A percentile compares a stretch with the other conserved stretches of the same genome.
Evolutionary conservation across 1,140 invertebrate genomes (phyloP).

Genomic region (Capitella teleta): DNA sequence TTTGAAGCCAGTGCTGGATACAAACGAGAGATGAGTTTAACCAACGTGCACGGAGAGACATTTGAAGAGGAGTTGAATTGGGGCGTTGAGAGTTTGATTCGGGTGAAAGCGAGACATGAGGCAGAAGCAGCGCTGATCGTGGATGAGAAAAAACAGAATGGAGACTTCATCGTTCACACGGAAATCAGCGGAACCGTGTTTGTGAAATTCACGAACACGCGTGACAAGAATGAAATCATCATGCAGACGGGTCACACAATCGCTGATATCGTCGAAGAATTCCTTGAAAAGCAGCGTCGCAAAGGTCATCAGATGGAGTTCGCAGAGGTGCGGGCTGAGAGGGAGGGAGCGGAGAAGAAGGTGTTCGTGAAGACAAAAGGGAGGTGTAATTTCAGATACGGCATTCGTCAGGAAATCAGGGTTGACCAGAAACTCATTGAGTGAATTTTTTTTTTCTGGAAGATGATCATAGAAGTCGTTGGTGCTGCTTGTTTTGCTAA

Average conservation of each 20-base stretch:
- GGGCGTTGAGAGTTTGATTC: constrained; percentile 44
- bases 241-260: constrained; percentile 14
- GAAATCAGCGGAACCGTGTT: constrained; percentile 34
- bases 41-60: constrained; percentile 38
- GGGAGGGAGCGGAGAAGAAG: too few species aligned
- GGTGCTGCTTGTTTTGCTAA: too few species aligned
- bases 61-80: constrained; percentile 42
- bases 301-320: neutral
- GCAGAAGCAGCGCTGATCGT: constrained; percentile 43
- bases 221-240: constrained; percentile 38
- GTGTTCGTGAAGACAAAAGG: constrained; percentile 2
- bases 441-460: too few species aligned
- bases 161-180: constrained; percentile 33
- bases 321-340: neutral
- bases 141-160: constrained; percentile 31
- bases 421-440: too few species aligned
- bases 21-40: constrained; percentile 43
- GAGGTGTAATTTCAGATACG: constrained; percentile 7
- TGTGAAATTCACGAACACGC: constrained; percentile 36
- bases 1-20: constrained; percentile 44
- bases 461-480: too few species aligned
- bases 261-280: constrained; percentile 3
- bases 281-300: neutral
- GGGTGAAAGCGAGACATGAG: constrained; percentile 34
- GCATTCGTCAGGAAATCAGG: constrained; percentile 7